Evolutionary conservation across 92 coral and sea anemone species (phyloP), one percentile per base, ranked within the genome.

Genomic region (Paragorgia papillata): DNA sequence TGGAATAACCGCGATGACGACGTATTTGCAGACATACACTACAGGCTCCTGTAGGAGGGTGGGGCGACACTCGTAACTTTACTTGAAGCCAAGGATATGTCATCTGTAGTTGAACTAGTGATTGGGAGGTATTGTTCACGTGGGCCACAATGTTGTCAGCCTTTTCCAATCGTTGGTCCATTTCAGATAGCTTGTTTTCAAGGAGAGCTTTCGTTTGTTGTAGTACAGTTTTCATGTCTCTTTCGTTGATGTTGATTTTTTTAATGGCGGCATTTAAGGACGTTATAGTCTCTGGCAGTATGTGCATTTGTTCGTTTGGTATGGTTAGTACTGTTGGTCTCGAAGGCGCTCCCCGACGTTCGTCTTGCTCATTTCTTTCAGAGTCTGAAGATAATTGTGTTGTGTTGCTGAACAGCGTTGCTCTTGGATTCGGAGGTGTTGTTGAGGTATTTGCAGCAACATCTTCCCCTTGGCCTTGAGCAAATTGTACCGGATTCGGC

Each of bases 41-140:
- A 27, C 73, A 39, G 14, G 56, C 73, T 8, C 73, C 55, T 39
- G 46, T 1, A 2, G 55, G 73, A 9, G 29, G 51, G 21, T 9
- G 7, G 35, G 73, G 55, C 20, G 55, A 55, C 39, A n/a, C n/a
- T 41, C 30, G 54, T 20, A 66, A 48, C 34, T 66, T 66, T 0
- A 66, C 73, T 66, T 66, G 73, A 34, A 66, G 53, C 73, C 56
- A 66, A n/a, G 73, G 73, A 43, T 66, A 43, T 14, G 73, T 66
- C 73, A 22, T 66, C 39, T 66, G 73, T 27, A 66, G 46, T 26
- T 39, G 54, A 66, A 66, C 53, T 46, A 66, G 39, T 8, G 56
- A 66, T 48, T 37, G 53, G 1, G 55, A 7, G 17, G 31, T 41
- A 17, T 15, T 66, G 49, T 66, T 46, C 43, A 39, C 32, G 9